Evolutionary conservation across 92 coral and sea anemone genomes (phyloP), one percentile per base, ranked within the genome.

Genomic region (Actinernus sp.): DNA sequence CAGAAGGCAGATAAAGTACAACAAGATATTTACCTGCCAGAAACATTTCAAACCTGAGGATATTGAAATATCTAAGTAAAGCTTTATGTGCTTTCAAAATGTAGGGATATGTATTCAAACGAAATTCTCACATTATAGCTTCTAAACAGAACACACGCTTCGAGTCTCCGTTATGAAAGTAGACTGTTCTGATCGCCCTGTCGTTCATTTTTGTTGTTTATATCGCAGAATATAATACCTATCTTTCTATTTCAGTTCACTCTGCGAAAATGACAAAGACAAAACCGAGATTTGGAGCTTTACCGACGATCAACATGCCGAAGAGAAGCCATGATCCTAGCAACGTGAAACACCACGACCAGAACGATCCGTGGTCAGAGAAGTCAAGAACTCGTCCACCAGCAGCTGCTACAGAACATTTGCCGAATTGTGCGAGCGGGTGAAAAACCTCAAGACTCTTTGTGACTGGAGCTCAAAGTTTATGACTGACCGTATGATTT

Each of bases 61-160:
- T 55, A 56, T 76, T 11, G 83, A 76, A 76, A 68, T 65, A 55
- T 76, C 68, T 76, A 66, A 76, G 77, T 76, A n/a, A n/a, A n/a
- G n/a, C n/a, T n/a, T n/a, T n/a, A n/a, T n/a, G n/a, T n/a, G n/a
- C n/a, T n/a, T n/a, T n/a, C n/a, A n/a, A n/a, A n/a, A n/a, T n/a
- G n/a, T n/a, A n/a, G n/a, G n/a, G n/a, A n/a, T n/a, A n/a, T n/a
- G n/a, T n/a, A n/a, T n/a, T n/a, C n/a, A n/a, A n/a, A n/a, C n/a
- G n/a, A n/a, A n/a, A n/a, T n/a, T n/a, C n/a, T n/a, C n/a, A n/a
- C n/a, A n/a, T n/a, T n/a, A n/a, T n/a, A n/a, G n/a, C n/a, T n/a
- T n/a, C n/a, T n/a, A n/a, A n/a, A n/a, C n/a, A n/a, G n/a, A n/a
- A n/a, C n/a, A n/a, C n/a, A n/a, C n/a, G n/a, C n/a, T n/a, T n/a